Evolutionary conservation across 2,888 invertebrate species (phyloP).

Genomic region (Cyclophora punctaria): DNA sequence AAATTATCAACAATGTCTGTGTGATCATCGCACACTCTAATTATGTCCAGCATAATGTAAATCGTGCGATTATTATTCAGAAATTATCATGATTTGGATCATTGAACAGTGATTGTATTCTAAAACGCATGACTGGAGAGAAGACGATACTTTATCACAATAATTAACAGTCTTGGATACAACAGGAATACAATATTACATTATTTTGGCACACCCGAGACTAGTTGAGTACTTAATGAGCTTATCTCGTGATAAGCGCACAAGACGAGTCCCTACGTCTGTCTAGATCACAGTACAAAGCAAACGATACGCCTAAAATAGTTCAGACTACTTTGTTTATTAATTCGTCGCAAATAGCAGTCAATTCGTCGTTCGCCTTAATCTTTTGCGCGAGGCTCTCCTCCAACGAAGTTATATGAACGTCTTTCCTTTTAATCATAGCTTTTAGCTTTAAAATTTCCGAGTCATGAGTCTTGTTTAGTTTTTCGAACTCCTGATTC

Average conservation of each 20-base stretch:
- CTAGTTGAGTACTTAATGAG: conserved; percentile 42
- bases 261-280: conserved; percentile 41
- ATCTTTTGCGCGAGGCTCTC: conserved; percentile 90
- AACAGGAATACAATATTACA: conserved; percentile 34
- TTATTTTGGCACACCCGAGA: conserved; percentile 53
- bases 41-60: conserved; percentile 58
- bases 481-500: conserved; percentile 86
- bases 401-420: conserved; percentile 87
- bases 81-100: conserved; percentile 8
- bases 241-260: conserved; percentile 56
- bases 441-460: conserved; percentile 91
- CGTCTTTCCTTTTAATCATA: conserved; percentile 89
- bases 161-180: conserved; percentile 49
- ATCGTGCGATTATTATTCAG: conserved; percentile 27
- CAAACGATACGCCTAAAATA: conserved; percentile 29
- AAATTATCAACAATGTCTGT: conserved; percentile 4
- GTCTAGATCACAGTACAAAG: conserved; percentile 41
- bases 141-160: conserved; percentile 45
- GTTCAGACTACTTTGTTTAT: conserved; percentile 77
- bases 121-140: conserved; percentile 23
- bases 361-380: conserved; percentile 91
- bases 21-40: conserved; percentile 26
- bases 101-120: conserved; percentile 14
- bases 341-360: conserved; percentile 94
- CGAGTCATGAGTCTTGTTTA: conserved; percentile 81